phyloP scores from a whole-genome alignment of 2,113 vertebrate species.

The Capreolus pygargus region DNA sequence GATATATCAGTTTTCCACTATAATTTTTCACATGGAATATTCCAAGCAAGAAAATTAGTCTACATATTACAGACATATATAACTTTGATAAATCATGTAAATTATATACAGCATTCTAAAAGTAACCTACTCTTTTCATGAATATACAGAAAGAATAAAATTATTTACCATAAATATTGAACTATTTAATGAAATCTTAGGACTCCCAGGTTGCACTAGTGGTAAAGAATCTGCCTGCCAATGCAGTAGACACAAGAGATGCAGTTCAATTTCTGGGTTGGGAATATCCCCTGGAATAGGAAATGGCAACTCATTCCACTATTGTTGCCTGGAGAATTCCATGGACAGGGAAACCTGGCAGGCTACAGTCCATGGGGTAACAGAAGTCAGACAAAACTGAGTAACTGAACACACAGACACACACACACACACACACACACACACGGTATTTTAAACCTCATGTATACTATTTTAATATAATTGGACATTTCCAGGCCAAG shows the following conservation, averaged over 20 bases:
- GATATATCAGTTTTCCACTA: background rate
- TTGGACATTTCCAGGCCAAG: background rate
- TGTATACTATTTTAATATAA: background rate
- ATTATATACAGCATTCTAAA: background rate
- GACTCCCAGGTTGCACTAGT: background rate
- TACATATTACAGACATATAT: background rate
- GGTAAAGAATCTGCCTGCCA: background rate
- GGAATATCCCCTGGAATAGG: background rate
- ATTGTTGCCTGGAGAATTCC: background rate
- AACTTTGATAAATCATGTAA: background rate
- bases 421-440: background rate
- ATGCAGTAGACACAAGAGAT: background rate
- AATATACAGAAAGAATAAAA: constrained; percentile 15
- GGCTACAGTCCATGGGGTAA: background rate
- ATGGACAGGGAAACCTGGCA: background rate
- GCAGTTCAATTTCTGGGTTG: background rate
- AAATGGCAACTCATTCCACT: background rate
- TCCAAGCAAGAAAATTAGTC: constrained; percentile 3
- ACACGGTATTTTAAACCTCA: background rate
- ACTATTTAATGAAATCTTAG: background rate
- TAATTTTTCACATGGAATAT: background rate
- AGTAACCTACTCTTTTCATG: background rate
- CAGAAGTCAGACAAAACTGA: background rate
- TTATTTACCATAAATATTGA: background rate
- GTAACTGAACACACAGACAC: background rate